Evolutionary conservation across 2,797 vertebrate genomes (phyloP).

Genomic region (Sciurus vulgaris): DNA sequence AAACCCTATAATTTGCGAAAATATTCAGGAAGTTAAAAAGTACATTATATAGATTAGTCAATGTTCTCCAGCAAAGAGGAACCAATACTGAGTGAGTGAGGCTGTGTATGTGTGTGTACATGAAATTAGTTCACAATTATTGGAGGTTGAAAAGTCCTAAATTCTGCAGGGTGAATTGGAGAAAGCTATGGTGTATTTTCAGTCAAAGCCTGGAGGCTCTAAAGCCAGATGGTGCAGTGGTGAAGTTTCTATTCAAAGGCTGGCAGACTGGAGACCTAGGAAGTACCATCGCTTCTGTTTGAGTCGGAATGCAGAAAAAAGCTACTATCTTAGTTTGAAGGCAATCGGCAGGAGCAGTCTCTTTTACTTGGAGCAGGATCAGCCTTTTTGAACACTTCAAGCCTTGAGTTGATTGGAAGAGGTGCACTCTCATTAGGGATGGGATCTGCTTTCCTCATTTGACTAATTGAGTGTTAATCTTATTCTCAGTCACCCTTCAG

Average conservation of each 20-base stretch:
- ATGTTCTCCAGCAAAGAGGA: not conserved
- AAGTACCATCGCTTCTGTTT: not conserved
- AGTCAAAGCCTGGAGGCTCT: not conserved
- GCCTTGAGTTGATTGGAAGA: not conserved
- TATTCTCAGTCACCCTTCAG: not conserved
- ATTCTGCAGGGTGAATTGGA: not conserved
- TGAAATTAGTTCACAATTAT: not conserved
- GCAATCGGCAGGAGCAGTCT: not conserved
- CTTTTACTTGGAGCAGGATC: not conserved
- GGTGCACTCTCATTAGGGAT: not conserved
- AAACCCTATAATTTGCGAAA: not conserved
- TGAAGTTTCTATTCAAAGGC: not conserved
- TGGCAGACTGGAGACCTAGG: rapidly evolving
- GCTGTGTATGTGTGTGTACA: not conserved
- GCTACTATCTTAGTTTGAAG: not conserved
- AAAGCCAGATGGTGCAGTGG: rapidly evolving
- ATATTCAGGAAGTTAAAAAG: not conserved
- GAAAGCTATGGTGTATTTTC: not conserved
- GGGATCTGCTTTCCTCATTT: not conserved
- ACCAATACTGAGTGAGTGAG: rapidly evolving
- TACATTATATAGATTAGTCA: not conserved
- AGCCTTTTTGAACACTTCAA: not conserved
- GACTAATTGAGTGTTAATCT: not conserved
- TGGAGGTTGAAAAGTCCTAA: not conserved
- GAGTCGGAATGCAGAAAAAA: not conserved